These are phyloP conservation scores for Lasioglossum marginatum DNA, from an alignment of 2,888 invertebrate genomes.

Conservation along the genomic window DNA sequence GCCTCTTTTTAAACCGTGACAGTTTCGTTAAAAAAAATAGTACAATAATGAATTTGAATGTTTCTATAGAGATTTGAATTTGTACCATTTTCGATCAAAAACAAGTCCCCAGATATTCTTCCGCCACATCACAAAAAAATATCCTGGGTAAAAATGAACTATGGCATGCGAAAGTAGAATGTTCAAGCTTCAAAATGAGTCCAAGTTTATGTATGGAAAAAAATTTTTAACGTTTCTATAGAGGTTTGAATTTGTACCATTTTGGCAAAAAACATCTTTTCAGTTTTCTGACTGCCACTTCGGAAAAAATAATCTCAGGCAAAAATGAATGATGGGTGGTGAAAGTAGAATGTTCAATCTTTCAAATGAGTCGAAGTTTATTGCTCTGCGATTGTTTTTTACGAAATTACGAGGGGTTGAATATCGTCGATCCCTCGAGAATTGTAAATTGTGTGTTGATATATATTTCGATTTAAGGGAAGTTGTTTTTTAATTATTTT, in stretches of 20 bases:
- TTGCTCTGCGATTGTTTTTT: not conserved
- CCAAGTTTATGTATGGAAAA: too few relatives aligned
- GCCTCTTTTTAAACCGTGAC: too few relatives aligned
- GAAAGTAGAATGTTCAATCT: not conserved
- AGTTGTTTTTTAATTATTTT: not conserved
- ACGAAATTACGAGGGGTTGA: not conserved
- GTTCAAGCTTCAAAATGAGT: too few relatives aligned
- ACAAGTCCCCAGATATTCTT: too few relatives aligned
- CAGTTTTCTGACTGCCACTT: not conserved
- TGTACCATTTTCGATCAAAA: too few relatives aligned
- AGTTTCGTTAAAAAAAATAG: not conserved
- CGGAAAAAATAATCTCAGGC: fast-evolving
- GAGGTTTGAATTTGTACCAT: not conserved
- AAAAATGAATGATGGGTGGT: not conserved
- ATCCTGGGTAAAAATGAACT: fast-evolving
- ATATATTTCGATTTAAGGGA: too few relatives aligned
- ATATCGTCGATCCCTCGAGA: not conserved
- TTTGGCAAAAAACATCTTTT: not conserved
- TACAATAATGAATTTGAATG: not conserved
- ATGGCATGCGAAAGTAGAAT: too few relatives aligned
- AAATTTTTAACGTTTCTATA: too few relatives aligned
- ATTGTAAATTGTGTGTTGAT: not conserved
- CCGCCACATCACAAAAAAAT: too few relatives aligned
- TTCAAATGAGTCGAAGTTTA: not conserved
- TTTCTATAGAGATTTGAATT: too few relatives aligned